phyloP scores from a whole-genome alignment of 2,888 invertebrate species.

The Ommatoiulus sabulosus region DNA sequence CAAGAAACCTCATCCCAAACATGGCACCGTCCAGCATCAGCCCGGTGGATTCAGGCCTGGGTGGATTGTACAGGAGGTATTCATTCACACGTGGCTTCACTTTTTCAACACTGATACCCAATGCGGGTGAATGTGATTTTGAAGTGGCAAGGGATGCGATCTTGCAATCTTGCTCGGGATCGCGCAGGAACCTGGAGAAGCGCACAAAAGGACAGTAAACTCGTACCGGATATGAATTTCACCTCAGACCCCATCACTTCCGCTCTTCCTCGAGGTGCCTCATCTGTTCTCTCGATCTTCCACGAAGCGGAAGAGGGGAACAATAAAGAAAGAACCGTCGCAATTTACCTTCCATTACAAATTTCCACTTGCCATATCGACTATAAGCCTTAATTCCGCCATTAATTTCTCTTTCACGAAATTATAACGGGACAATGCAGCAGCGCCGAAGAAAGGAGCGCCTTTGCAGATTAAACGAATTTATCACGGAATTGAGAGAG shows the following conservation, averaged over 20 bases:
- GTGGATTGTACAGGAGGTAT: neutral
- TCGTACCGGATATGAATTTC: neutral
- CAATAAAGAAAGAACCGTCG: neutral
- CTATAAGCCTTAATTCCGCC: slow-evolving; percentile 3
- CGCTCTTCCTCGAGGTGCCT: neutral
- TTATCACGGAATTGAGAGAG: neutral
- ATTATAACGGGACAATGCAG: slow-evolving; percentile 38
- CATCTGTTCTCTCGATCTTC: neutral
- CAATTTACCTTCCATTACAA: slow-evolving; percentile 29
- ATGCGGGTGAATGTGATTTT: neutral
- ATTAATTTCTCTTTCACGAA: slow-evolving; percentile 36
- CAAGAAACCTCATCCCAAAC: too few relatives aligned
- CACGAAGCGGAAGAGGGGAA: neutral
- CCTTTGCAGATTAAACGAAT: slow-evolving; percentile 43
- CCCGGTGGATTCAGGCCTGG: too few relatives aligned
- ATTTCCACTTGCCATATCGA: slow-evolving; percentile 16
- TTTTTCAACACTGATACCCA: neutral
- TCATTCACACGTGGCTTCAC: neutral
- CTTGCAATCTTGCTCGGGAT: neutral
- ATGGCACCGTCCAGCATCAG: neutral
- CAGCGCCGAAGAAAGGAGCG: slow-evolving; percentile 37
- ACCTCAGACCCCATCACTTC: neutral
- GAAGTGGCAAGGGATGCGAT: neutral
- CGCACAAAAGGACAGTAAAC: neutral
- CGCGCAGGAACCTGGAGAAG: neutral